phyloP scores from a whole-genome alignment of 1,140 invertebrate species.

The Cataglyphis hispanica region DNA sequence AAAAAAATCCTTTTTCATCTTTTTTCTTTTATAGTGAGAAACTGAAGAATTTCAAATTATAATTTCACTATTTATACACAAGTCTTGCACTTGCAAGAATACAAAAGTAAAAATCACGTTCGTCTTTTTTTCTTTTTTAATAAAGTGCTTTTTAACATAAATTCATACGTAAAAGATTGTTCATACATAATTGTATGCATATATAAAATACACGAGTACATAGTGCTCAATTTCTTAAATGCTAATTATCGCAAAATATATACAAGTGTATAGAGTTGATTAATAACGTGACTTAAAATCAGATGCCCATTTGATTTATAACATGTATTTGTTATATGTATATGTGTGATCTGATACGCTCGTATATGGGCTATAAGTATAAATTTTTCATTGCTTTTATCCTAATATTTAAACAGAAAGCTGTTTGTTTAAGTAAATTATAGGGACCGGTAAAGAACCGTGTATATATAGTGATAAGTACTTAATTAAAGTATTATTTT shows the following conservation, averaged over 20 bases:
- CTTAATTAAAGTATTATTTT: conserved; percentile 77
- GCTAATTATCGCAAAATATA: conserved; percentile 70
- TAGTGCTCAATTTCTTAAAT: conserved; percentile 71
- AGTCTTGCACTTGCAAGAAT: not conserved
- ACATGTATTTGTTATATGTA: conserved; percentile 39
- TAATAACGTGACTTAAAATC: conserved; percentile 63
- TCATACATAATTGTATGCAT: conserved; percentile 68
- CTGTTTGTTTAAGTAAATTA: conserved; percentile 61
- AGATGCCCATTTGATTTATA: conserved; percentile 69
- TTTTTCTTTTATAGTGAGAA: conserved; percentile 13
- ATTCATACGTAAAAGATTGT: conserved; percentile 71
- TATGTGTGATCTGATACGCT: conserved; percentile 23
- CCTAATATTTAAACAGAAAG: conserved; percentile 42
- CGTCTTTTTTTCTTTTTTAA: conserved; percentile 58
- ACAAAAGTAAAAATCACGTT: conserved; percentile 44
- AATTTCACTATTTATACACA: not conserved
- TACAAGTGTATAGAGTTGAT: conserved; percentile 50
- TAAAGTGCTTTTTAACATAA: conserved; percentile 64
- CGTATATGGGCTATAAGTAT: conserved; percentile 21
- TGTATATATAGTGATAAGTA: conserved; percentile 72
- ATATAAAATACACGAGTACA: conserved; percentile 74
- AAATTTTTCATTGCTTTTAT: conserved; percentile 36
- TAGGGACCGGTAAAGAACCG: conserved; percentile 43
- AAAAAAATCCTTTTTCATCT: not conserved
- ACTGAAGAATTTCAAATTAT: not conserved